phyloP scores from a whole-genome alignment of 2,797 vertebrate species.

The Clarias fuscus region DNA sequence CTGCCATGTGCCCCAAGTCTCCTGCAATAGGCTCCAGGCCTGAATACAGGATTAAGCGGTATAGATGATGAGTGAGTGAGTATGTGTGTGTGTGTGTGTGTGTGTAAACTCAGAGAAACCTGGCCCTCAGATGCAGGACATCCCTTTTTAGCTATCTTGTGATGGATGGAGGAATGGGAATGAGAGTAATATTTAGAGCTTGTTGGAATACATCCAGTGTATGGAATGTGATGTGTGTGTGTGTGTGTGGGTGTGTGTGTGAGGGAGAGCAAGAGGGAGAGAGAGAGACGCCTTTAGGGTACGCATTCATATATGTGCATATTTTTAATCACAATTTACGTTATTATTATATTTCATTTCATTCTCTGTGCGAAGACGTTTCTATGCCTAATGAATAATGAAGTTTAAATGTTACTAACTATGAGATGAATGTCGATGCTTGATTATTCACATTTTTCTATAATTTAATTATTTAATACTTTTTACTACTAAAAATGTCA shows the following conservation, averaged over 20 bases:
- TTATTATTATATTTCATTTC: not conserved
- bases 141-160: not conserved
- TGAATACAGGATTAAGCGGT: no score
- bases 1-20: no score
- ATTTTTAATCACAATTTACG: not conserved
- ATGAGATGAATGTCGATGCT: not conserved
- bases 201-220: not conserved
- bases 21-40: no score
- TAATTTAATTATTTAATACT: no score
- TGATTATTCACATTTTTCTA: no score
- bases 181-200: not conserved
- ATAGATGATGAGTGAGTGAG: not conserved
- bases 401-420: not conserved
- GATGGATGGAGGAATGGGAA: not conserved
- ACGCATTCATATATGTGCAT: not conserved
- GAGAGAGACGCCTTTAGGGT: not conserved
- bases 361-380: not conserved
- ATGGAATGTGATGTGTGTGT: not conserved
- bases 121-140: not conserved
- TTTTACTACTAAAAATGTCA: not conserved
- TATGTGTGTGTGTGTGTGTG: conserved; percentile 6
- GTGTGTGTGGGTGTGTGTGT: not conserved
- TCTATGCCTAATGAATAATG: not conserved
- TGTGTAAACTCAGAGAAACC: not conserved
- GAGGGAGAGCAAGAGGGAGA: not conserved